Evolutionary conservation across 2,797 vertebrate genomes (phyloP).

Genomic region (Spheniscus humboldti): DNA sequence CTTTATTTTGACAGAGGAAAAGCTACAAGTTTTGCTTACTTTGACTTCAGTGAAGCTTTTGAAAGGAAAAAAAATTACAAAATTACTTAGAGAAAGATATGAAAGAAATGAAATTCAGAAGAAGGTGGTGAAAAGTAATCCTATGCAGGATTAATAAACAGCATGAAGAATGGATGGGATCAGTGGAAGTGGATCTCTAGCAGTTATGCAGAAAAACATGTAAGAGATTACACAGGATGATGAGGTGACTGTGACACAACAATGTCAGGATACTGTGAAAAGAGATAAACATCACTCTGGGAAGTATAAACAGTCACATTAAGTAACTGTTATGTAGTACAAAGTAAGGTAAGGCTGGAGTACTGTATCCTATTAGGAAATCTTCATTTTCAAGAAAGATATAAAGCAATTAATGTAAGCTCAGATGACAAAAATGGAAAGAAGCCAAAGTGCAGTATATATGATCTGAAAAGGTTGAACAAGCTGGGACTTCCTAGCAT

Average conservation of each 20-base stretch:
- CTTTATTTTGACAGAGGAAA: neutral
- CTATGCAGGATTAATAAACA: neutral
- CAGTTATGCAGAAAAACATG: neutral
- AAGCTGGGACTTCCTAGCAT: neutral
- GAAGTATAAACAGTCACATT: neutral
- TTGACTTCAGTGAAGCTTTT: neutral
- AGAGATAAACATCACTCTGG: neutral
- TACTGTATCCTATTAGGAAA: neutral
- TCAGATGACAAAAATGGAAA: neutral
- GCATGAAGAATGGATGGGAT: neutral
- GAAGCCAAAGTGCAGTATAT: neutral
- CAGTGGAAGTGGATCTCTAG: neutral
- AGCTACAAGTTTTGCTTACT: neutral
- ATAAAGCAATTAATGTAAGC: neutral
- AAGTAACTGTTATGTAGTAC: neutral
- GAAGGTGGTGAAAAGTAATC: neutral
- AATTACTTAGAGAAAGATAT: neutral
- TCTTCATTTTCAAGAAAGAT: neutral
- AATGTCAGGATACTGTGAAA: neutral
- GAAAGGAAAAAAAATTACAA: neutral
- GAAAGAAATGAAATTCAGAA: neutral
- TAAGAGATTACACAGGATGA: neutral
- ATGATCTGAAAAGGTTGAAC: neutral
- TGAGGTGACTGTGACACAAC: neutral
- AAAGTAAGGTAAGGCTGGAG: neutral